phyloP scores from a whole-genome alignment of 2,113 vertebrate genomes.

The Naja naja region DNA sequence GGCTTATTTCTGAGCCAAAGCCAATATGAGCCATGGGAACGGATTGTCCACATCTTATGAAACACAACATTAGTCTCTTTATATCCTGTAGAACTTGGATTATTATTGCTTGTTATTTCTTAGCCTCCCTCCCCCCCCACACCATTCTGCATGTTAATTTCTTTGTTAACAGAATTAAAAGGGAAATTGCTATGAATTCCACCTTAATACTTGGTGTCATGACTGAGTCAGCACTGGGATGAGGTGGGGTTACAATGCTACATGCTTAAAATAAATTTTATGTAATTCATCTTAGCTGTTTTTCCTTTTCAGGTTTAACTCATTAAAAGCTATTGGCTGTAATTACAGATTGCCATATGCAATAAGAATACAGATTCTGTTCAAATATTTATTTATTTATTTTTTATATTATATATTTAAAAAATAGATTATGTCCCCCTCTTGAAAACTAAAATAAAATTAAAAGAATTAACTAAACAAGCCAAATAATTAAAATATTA shows the following conservation, averaged over 20 bases:
- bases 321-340: neutral
- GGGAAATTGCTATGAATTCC: neutral
- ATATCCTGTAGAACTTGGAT: neutral
- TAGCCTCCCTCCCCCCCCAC: neutral
- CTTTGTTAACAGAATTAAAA: neutral
- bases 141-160: neutral
- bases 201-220: neutral
- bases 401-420: too few relatives aligned
- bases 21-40: neutral
- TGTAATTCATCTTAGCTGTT: neutral
- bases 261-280: neutral
- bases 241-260: neutral
- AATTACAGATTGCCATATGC: neutral
- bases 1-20: neutral
- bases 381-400: too few relatives aligned
- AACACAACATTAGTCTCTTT: neutral
- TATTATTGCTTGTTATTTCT: neutral
- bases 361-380: neutral
- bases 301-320: neutral
- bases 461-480: too few relatives aligned
- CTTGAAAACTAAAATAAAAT: too few relatives aligned
- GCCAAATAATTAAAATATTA: too few relatives aligned
- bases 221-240: neutral
- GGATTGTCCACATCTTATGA: neutral
- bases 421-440: too few relatives aligned